These are phyloP conservation scores for Tanypteryx hageni DNA, from an alignment of 2,888 invertebrate genomes.

Conservation along the genomic window DNA sequence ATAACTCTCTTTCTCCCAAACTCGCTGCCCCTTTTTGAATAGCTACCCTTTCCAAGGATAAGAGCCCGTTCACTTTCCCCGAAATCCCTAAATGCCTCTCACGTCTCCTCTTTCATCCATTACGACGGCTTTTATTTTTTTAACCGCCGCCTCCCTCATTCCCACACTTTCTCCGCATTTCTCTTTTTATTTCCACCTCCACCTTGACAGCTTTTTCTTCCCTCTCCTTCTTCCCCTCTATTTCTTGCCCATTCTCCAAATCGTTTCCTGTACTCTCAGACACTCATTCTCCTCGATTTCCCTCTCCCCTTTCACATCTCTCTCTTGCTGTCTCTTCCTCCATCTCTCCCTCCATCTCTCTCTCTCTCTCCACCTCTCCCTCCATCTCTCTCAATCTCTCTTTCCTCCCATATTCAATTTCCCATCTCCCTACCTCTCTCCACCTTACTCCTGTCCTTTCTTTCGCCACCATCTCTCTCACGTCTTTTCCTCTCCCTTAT, in stretches of 20 bases:
- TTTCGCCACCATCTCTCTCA: neutral
- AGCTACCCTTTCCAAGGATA: too few species aligned
- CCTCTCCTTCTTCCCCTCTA: neutral
- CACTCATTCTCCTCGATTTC: too few species aligned
- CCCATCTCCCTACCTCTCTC: conserved; percentile 11
- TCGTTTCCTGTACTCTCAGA: too few species aligned
- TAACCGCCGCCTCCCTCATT: neutral
- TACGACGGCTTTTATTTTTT: neutral
- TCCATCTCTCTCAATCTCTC: conserved; percentile 10
- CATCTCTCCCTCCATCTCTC: neutral
- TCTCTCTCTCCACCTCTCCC: neutral
- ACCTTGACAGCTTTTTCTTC: neutral
- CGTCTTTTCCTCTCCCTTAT: neutral
- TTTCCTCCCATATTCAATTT: neutral
- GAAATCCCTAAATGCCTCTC: too few species aligned
- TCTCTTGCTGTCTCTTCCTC: neutral
- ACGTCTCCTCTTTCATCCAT: neutral
- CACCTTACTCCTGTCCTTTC: neutral
- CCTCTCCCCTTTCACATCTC: neutral
- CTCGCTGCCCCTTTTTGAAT: too few species aligned
- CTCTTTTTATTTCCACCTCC: neutral
- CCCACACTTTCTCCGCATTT: neutral
- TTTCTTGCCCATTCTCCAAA: neutral
- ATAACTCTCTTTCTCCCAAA: neutral
- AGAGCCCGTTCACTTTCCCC: too few species aligned